Evolutionary conservation across 2,888 invertebrate genomes (phyloP).

Genomic region (Sisyra nigra): DNA sequence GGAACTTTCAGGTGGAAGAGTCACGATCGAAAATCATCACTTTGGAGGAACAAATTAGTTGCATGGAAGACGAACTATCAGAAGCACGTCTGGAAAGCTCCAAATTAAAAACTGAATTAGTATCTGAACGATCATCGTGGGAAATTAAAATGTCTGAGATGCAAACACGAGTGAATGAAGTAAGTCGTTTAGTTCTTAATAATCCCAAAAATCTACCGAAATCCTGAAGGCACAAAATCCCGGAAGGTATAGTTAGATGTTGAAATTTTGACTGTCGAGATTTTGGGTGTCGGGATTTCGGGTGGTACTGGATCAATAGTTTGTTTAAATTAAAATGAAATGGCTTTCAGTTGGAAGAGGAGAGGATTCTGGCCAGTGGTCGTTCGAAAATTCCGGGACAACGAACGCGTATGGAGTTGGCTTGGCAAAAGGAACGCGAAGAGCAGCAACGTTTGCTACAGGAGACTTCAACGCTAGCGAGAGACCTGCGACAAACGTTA

Average conservation of each 20-base stretch:
- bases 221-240: no score
- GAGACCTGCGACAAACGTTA: slow-evolving; percentile 73
- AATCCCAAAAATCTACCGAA: no score
- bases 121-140: slow-evolving; percentile 71
- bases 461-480: slow-evolving; percentile 77
- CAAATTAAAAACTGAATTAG: slow-evolving; percentile 74
- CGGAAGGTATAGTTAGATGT: no score
- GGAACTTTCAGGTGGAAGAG: slow-evolving; percentile 49
- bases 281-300: no score
- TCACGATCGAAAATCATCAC: slow-evolving; percentile 51
- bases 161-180: slow-evolving; percentile 75
- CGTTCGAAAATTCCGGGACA: slow-evolving; percentile 73
- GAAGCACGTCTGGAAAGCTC: slow-evolving; percentile 69
- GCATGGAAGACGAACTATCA: slow-evolving; percentile 76
- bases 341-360: slow-evolving; percentile 70
- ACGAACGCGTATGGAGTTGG: slow-evolving; percentile 74
- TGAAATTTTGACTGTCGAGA: no score
- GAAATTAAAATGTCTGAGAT: slow-evolving; percentile 78
- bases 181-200: slow-evolving; percentile 25
- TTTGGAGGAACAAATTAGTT: slow-evolving; percentile 69
- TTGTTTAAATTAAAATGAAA: not conserved
- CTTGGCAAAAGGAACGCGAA: slow-evolving; percentile 88
- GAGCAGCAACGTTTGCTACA: slow-evolving; percentile 80
- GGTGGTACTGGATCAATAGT: no score
- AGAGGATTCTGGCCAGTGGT: slow-evolving; percentile 65